Percentiles rank a stretch among this genome's conserved stretches.
phyloP scores from a whole-genome alignment of 2,113 vertebrate genomes.

The Hystrix cristata region DNA sequence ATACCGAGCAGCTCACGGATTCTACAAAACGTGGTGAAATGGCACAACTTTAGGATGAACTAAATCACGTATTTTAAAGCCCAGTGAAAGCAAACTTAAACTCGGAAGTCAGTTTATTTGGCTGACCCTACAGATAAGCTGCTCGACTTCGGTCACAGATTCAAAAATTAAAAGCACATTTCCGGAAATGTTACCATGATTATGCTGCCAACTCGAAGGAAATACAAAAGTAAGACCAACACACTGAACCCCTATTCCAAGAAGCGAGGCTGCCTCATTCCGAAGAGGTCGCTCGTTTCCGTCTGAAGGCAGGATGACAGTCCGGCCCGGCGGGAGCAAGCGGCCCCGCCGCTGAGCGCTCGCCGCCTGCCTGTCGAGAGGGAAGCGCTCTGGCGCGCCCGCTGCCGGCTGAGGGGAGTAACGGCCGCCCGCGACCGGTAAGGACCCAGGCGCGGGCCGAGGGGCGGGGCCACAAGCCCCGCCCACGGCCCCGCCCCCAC shows the following conservation, averaged over 20 bases:
- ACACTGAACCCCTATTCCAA: neutral
- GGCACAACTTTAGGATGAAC: slow-evolving; percentile 62
- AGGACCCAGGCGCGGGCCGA: too few species aligned
- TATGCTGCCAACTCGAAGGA: neutral
- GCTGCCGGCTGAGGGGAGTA: neutral
- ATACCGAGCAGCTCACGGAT: slow-evolving; percentile 95
- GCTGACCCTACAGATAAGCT: neutral
- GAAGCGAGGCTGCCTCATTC: too few species aligned
- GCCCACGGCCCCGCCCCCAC: too few species aligned
- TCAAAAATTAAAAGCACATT: slow-evolving; percentile 46
- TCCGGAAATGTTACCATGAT: neutral
- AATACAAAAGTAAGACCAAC: slow-evolving; percentile 29
- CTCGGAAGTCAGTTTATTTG: slow-evolving; percentile 25
- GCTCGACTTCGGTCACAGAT: neutral
- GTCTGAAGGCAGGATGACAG: too few species aligned
- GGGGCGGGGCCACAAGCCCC: too few species aligned
- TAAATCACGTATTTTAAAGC: slow-evolving; percentile 25
- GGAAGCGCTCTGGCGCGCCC: neutral
- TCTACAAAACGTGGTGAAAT: slow-evolving; percentile 84
- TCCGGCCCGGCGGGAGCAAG: too few species aligned
- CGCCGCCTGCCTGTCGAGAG: too few species aligned
- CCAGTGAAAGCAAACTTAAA: slow-evolving; percentile 29
- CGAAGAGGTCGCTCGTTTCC: too few species aligned
- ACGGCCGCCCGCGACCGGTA: neutral
- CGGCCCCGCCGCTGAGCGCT: too few species aligned